Base-by-base conservation (phyloP, 2,113 vertebrate species). In the Actenoides lindsayi region DNA sequence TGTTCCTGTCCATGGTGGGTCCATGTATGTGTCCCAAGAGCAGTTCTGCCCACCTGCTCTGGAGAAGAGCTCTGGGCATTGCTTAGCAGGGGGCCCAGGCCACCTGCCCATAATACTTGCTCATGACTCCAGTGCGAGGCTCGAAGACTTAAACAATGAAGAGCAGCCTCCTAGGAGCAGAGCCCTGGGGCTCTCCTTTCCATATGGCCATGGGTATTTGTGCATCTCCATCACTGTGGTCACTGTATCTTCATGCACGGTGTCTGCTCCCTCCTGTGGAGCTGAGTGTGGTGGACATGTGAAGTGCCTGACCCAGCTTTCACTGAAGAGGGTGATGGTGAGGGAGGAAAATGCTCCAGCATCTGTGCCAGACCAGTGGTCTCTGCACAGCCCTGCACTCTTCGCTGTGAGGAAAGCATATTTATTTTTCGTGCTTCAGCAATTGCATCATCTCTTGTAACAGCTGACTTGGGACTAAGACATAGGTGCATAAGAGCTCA, bases 201-300 rank as follows among this genome's bases (percentile, higher is more conserved):
- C 25, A 3, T 24, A 16, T 0, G 4, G 53, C 41, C 11, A 0
- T 35, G 62, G 48, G 31, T 62, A 5, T 37, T 33, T 37, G 53
- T 33, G 42, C 30, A 14, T 30, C 51, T 83, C 51, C 27, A 20
- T 35, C 44, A 5, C 64, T 44, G 23, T 0, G 0, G 51, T 41
- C n/a, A 0, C 50, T 13, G 41, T 35, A 25, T 18, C 19, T 77
- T 42, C 6, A n/a, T 8, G 35, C 13, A 3, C 13, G 21, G 53
- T 10, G 25, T 27, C 53, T 1, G 3, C 62, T 56, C 42, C 5
- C 1, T 78, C 51, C 53, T 0, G 1, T 6, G 15, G 30, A 54
- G 60, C 53, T 74, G 44, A 31, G 67, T 0, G 1, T 41, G 39
- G 25, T 0, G 1, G 23, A n/a, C 6, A 1, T 10, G 33, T 15